These are phyloP conservation scores for Coelopa pilipes DNA, from an alignment of 2,888 invertebrate species.

Conservation along the genomic window DNA sequence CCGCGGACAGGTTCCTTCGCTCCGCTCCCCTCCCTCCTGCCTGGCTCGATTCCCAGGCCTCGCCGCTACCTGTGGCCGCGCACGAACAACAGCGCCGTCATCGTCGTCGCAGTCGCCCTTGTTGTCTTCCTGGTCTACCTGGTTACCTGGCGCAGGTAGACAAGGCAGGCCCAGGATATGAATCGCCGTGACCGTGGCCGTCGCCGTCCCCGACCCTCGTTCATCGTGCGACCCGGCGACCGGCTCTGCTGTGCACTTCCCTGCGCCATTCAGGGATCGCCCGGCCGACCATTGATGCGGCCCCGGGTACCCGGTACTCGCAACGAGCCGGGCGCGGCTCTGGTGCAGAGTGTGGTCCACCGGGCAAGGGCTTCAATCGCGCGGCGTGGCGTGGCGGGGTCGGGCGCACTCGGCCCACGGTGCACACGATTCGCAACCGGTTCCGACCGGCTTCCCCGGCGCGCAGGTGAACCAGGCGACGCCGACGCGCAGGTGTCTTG, in stretches of 20 bases:
- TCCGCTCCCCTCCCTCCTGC: no score
- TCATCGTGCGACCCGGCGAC: conserved; percentile 5
- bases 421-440: not conserved
- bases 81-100: not conserved
- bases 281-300: no score
- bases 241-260: conserved; percentile 25
- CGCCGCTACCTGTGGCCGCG: conserved; percentile 23
- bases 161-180: not conserved
- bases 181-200: not conserved
- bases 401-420: not conserved
- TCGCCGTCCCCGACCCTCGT: conserved; percentile 6
- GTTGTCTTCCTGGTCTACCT: conserved; percentile 44
- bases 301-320: no score
- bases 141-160: conserved; percentile 11
- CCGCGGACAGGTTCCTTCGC: conserved; percentile 28
- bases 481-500: conserved; percentile 30
- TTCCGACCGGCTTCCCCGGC: conserved; percentile 5
- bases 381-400: not conserved
- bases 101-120: not conserved
- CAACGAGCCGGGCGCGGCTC: not conserved
- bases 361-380: not conserved
- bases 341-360: no score
- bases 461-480: conserved; percentile 35
- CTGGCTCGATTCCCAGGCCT: conserved; percentile 44
- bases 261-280: conserved; percentile 16